phyloP scores from a whole-genome alignment of 2,888 invertebrate genomes.

The Aspidapion aeneum region DNA sequence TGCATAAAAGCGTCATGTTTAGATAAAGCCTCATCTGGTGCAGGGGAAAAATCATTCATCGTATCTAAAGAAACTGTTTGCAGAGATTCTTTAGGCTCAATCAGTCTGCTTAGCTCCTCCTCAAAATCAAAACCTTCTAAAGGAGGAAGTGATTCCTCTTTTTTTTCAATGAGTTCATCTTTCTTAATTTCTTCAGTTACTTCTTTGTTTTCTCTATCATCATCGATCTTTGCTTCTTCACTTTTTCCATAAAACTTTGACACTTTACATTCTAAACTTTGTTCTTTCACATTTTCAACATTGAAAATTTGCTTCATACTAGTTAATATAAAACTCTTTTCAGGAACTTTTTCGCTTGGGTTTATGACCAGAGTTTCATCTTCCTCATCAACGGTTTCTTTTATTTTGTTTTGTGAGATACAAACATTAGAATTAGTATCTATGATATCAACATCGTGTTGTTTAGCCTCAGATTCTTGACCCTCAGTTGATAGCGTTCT shows the following conservation, averaged over 20 bases:
- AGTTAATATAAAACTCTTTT: conserved; percentile 52
- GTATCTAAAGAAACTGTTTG: neutral
- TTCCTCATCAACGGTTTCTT: conserved; percentile 4
- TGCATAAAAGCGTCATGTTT: neutral
- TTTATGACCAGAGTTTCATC: conserved; percentile 25
- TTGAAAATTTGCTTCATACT: conserved; percentile 59
- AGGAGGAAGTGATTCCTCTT: neutral
- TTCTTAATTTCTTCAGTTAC: too few relatives aligned
- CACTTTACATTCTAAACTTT: conserved; percentile 5
- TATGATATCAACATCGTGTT: conserved; percentile 17
- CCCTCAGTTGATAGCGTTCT: conserved; percentile 25
- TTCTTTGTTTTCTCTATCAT: neutral
- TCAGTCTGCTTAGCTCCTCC: neutral
- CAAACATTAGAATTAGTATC: conserved; percentile 45
- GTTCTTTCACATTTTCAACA: conserved; percentile 21
- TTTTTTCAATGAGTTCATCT: neutral
- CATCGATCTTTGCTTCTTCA: neutral
- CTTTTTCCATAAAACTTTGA: conserved; percentile 20
- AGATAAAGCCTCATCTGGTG: neutral
- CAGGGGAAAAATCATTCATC: neutral
- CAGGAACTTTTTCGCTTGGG: conserved; percentile 51
- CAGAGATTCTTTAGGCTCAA: neutral
- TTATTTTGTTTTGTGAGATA: neutral
- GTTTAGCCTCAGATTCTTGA: conserved; percentile 9
- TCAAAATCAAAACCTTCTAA: neutral